Evolutionary conservation across 2,797 vertebrate genomes (phyloP), one percentile per base, ranked within the genome.

Genomic region (Chelonia mydas): DNA sequence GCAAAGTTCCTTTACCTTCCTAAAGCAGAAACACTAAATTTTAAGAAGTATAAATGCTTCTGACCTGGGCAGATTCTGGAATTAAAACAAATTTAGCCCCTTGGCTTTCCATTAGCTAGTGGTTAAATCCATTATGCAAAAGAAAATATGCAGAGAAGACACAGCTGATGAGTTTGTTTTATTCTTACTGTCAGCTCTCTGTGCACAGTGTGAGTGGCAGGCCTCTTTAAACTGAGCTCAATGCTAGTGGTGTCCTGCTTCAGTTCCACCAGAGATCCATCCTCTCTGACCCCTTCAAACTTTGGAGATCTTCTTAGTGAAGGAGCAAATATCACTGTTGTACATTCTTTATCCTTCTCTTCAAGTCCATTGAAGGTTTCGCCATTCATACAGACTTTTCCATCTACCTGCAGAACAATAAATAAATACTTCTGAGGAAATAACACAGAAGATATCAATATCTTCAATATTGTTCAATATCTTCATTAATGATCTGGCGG

Each of bases 351-450:
- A 80, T 98, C 97, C 83, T 95, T 98, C 49, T 98, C 97, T 55
- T 98, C 96, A 3, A 97, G 50, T 6, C 95, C 84, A 27, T 98
- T 98, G 93, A 97, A 54, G 3, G 96, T 90, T 21, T 98, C 99
- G 88, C 99, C 99, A 53, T 99, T 99, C 96, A 99, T 86, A 88
- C 98, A 98, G 92, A 98, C 95, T 96, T 98, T 98, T 97, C 98
- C 98, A 51, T 99, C 99, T 92, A 97, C 98, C 99, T 99, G 37
- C 50, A 93, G 83, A 94, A 95, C 15, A 94, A 84, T 94, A 94
- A 94, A 97, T 6, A 90, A 94, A 96, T 12, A 97, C 19, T 83
- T 83, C 84, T 79, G 88, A 85, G n/a, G 10, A 45, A 94, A 91
- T 50, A 72, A 76, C 7, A 72, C 84, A 77, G 80, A 61, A 9